Evolutionary conservation across 2,797 vertebrate species (phyloP).

Genomic region (Decapterus maruadsi): DNA sequence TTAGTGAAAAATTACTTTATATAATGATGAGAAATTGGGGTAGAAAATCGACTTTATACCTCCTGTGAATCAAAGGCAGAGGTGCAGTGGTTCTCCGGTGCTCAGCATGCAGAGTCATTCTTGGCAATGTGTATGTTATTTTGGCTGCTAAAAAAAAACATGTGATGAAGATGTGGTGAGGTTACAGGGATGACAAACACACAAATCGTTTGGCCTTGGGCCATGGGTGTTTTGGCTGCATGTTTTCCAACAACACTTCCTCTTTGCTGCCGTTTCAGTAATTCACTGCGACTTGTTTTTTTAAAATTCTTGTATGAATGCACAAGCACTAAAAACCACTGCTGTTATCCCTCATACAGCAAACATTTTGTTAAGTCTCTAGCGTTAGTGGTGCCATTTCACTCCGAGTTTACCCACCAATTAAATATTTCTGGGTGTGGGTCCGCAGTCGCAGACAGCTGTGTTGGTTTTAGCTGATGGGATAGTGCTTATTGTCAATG

Average conservation of each 20-base stretch:
- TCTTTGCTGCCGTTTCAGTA: slow-evolving; percentile 5
- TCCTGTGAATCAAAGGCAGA: slow-evolving; percentile 36
- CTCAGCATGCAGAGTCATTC: slow-evolving; percentile 4
- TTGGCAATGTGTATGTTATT: slow-evolving; percentile 23
- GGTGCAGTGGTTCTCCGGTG: slow-evolving; percentile 18
- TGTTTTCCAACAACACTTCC: neutral
- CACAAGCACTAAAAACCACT: neutral
- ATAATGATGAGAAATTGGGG: slow-evolving; percentile 49
- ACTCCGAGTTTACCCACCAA: slow-evolving; percentile 41
- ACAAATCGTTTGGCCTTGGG: neutral
- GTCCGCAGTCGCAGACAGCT: slow-evolving; percentile 59
- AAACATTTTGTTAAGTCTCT: slow-evolving; percentile 6
- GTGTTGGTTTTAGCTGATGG: slow-evolving; percentile 72
- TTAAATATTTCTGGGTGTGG: slow-evolving; percentile 53
- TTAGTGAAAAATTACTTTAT: slow-evolving; percentile 39
- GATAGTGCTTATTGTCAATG: slow-evolving; percentile 53
- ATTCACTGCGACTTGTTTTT: slow-evolving; percentile 3
- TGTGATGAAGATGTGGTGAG: neutral
- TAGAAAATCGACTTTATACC: slow-evolving; percentile 48
- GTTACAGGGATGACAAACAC: slow-evolving; percentile 1
- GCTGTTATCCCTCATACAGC: slow-evolving; percentile 1
- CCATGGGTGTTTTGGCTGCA: neutral
- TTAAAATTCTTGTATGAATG: slow-evolving; percentile 11
- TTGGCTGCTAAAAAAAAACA: slow-evolving; percentile 19
- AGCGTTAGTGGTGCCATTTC: slow-evolving; percentile 3